Conservation (phyloP, 2,113 vertebrate species). For the Marcusenius ussheri region DNA sequence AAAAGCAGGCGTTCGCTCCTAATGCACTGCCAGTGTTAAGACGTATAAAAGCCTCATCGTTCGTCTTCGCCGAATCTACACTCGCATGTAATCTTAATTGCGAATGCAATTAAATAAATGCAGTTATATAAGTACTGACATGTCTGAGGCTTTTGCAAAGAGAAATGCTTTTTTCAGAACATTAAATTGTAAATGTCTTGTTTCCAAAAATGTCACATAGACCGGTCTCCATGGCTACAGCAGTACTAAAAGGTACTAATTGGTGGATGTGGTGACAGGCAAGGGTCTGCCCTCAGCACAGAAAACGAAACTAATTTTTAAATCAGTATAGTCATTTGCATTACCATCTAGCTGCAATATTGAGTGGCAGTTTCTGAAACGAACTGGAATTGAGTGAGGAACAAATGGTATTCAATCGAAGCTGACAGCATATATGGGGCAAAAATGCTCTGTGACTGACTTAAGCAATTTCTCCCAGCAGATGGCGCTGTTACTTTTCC, state of each 20-base stretch:
- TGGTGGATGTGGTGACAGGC: background rate
- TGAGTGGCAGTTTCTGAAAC: background rate
- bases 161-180: background rate
- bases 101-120: background rate
- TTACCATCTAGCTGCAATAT: background rate
- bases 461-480: background rate
- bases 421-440: background rate
- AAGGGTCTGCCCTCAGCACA: background rate
- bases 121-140: background rate
- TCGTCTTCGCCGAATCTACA: background rate
- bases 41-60: background rate
- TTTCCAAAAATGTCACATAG: background rate
- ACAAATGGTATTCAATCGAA: background rate
- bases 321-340: background rate
- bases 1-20: background rate
- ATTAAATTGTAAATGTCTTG: background rate
- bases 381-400: background rate
- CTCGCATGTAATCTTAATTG: background rate
- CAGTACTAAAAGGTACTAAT: background rate
- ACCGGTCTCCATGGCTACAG: background rate
- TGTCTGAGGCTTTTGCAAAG: background rate
- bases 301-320: background rate
- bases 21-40: background rate
- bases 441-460: background rate
- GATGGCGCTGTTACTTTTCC: background rate